phyloP scores from a whole-genome alignment of 1,140 invertebrate genomes.

The Bathynomus jamesi region DNA sequence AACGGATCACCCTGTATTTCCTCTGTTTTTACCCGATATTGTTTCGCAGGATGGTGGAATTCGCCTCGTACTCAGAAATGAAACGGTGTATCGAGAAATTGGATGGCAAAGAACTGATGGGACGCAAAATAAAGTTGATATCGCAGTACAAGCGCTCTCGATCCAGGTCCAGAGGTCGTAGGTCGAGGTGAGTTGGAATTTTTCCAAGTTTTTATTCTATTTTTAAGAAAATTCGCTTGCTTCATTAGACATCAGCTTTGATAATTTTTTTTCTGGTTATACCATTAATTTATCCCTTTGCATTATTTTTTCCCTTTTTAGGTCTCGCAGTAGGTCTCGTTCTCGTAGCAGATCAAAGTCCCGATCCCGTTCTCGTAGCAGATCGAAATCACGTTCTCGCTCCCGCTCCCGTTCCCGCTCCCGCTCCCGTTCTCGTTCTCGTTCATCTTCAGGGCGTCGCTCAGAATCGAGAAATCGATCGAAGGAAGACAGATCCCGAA shows the following conservation, averaged over 20 bases:
- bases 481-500: not conserved
- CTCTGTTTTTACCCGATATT: no score
- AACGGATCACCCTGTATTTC: no score
- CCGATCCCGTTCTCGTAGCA: not conserved
- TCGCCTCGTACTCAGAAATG: constrained; percentile 45
- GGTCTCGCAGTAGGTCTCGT: no score
- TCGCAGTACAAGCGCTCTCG: not conserved
- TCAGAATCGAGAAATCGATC: not conserved
- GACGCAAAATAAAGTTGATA: constrained; percentile 41
- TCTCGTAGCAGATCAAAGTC: not conserved
- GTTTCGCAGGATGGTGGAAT: constrained; percentile 42
- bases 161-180: not conserved
- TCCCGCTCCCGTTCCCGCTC: not conserved
- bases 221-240: no score
- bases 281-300: no score
- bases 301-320: no score
- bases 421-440: not conserved
- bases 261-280: no score
- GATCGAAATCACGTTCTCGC: not conserved
- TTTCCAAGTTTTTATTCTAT: no score
- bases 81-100: constrained; percentile 49
- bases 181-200: not conserved
- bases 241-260: no score
- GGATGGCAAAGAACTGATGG: constrained; percentile 50
- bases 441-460: not conserved